Evolutionary conservation across 2,113 vertebrate species (phyloP), one percentile per base, ranked within the genome.

Genomic region (Cyphomyrus discorhynchus): DNA sequence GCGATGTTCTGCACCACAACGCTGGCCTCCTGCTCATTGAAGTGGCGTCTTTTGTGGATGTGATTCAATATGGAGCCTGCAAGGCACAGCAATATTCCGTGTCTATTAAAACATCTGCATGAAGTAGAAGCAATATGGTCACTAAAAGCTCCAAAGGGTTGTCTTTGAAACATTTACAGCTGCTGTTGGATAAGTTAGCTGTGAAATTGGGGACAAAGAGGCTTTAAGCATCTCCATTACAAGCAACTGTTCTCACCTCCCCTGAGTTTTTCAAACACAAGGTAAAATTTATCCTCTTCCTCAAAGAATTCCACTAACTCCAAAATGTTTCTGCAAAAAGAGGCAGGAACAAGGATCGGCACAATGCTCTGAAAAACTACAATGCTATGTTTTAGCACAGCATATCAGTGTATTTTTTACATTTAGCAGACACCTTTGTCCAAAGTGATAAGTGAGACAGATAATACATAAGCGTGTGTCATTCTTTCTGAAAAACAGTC

Each of bases 301-400:
- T 99, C 98, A 3, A 99, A 99, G 94, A 99, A 99, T 93, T 99
- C 98, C 0, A 99, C 98, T 92, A 99, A 95, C 92, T 99, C 98
- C 89, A 99, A 95, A 90, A 99, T 98, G 0, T 99, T 99, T 92
- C 98, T 99, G 89, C 19, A 93, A 1, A 66, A 83, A 21, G 42
- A 21, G 42, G 39, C 17, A n/a, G 27, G 10, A 70, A 70, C 62
- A 11, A n/a, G n/a, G 62, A 70, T 70, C 27, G 31, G 27, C 11
- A 70, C 1, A 31, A 31, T 10, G 62, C 27, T 70, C 45, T 47
- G 39, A 84, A 84, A 45, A 9, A 24, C 21, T 47, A n/a, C 6
- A 39, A 39, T 47, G 21, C 7, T 21, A 5, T 47, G 39, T 47
- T n/a, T 10, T 45, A 84, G 45, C 17, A 5, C 13, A 15, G 15